Base-by-base conservation (phyloP, 1,140 invertebrate species). In the Sinella curviseta region DNA sequence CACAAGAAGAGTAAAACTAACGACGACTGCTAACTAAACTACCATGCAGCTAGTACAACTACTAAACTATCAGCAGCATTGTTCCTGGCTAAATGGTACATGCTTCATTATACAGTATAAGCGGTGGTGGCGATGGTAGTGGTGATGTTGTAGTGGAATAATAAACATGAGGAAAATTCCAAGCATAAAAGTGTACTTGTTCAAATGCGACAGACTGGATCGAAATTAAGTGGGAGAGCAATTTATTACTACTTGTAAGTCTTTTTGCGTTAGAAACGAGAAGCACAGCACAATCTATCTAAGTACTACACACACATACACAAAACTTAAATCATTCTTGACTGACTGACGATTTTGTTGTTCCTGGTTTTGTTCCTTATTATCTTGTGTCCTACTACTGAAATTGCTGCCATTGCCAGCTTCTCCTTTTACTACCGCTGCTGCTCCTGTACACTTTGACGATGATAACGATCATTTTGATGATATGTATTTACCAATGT, bases 191-290 rank as follows among this genome's bases (percentile, higher is more conserved):
- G 30, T 70, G 65, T 31, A 65, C 26, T 26, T 30, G 31, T 31
- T 70, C 65, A 24, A 33, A 70, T 33, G 65, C 65, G 65, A 70
- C 65, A 70, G 65, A 33, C 65, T 70, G 31, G 65, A 31, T 70
- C 31, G 65, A 70, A 70, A 70, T 33, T 70, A 70, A 70, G 65
- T 70, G 65, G 65, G 65, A 70, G 31, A 30, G 65, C 26, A 70
- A 70, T 70, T 70, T 70, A 70, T 70, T 70, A 70, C 65, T 70
- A 70, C 65, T 70, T 70, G 65, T 70, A 33, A 70, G 31, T 26
- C 57, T 60, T 26, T 26, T 60, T 20, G 8, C 8, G 39, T 48
- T 48, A 20, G 39, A 48, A 20, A 8, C 8, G 39, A 48, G 39
- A 48, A 20, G 20, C 8, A 12, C 8, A 48, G 39, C 20, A 8